These are phyloP conservation scores for Cinclus mexicanus DNA, from an alignment of 2,113 vertebrate species.

Conservation along the genomic window DNA sequence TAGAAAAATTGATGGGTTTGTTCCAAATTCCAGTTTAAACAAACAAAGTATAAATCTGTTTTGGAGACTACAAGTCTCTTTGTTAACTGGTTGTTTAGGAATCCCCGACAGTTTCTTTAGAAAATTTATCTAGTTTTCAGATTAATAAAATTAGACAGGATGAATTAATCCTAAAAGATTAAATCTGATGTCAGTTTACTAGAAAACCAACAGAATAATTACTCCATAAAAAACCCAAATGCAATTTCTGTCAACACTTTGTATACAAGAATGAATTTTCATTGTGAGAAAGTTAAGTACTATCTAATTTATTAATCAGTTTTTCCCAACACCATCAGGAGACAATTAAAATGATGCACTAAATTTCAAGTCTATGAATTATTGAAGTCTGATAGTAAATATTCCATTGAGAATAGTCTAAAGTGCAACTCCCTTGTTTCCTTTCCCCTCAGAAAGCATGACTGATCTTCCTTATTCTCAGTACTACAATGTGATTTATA, in stretches of 20 bases:
- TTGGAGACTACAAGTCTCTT: not conserved
- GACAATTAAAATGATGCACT: not conserved
- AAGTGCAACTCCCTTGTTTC: not conserved
- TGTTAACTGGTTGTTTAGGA: not conserved
- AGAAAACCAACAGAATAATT: not conserved
- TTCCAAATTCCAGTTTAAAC: not conserved
- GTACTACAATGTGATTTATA: not conserved
- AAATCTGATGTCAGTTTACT: not conserved
- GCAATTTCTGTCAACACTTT: not conserved
- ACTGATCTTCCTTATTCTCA: not conserved
- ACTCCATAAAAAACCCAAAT: not conserved
- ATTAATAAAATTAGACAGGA: not conserved
- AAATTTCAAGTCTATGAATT: not conserved
- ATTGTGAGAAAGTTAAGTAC: not conserved
- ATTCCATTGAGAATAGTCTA: not conserved
- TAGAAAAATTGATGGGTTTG: not conserved
- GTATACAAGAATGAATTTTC: not conserved
- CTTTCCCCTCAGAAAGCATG: not conserved
- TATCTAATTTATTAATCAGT: not conserved
- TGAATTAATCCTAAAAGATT: not conserved
- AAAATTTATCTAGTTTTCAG: not conserved
- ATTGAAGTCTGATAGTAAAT: not conserved
- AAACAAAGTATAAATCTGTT: not conserved
- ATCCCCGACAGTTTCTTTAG: not conserved
- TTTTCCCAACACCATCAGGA: not conserved